Percentiles rank a stretch among this genome's conserved stretches.
Conservation (phyloP, 2,113 vertebrate genomes). For the Mohoua ochrocephala region DNA sequence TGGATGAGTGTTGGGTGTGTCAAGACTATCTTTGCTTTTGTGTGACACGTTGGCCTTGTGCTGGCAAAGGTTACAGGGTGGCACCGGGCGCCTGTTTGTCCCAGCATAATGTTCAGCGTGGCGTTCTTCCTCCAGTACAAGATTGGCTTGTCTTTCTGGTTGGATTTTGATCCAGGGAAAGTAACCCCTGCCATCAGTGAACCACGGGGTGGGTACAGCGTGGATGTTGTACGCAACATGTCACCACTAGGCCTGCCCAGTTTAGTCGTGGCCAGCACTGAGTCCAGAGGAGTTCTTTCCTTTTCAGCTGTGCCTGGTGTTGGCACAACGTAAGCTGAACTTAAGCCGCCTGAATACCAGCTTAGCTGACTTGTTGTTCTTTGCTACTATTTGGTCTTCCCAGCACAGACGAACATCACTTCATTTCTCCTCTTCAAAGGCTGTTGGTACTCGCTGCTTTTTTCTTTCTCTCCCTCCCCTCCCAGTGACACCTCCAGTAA, state of each 20-base stretch:
- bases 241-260: neutral
- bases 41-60: accelerated
- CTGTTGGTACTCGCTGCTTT: neutral
- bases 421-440: neutral
- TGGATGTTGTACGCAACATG: accelerated
- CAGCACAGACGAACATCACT: neutral
- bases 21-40: neutral
- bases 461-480: neutral
- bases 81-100: neutral
- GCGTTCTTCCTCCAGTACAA: neutral
- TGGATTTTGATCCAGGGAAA: neutral
- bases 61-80: neutral
- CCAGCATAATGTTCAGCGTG: accelerated
- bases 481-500: neutral
- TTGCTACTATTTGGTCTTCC: neutral
- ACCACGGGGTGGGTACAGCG: accelerated
- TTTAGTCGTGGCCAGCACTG: accelerated
- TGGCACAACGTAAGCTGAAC: neutral
- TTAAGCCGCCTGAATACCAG: neutral
- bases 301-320: neutral
- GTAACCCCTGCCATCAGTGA: neutral
- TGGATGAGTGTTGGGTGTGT: neutral
- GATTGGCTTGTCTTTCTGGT: neutral
- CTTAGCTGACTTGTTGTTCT: neutral
- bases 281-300: neutral